Conservation (phyloP, 2,888 invertebrate species). For the Mantis religiosa region DNA sequence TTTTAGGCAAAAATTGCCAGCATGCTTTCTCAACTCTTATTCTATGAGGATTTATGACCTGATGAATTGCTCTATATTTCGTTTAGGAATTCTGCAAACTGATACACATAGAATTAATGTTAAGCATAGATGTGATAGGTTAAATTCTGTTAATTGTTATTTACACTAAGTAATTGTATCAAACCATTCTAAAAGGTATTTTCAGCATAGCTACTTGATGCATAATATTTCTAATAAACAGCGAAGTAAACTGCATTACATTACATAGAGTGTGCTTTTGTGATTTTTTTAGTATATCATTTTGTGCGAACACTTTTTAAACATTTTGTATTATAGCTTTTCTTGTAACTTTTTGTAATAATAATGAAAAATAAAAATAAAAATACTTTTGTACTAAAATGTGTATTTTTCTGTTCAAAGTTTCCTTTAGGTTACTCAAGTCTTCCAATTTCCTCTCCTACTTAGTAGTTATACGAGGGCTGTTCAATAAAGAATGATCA, state of each 20-base stretch:
- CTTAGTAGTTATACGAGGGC: too few species aligned
- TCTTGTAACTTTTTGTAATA: conserved; percentile 16
- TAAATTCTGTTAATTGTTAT: too few species aligned
- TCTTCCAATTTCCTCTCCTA: too few species aligned
- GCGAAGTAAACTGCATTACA: background rate
- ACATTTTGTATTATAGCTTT: conserved; percentile 22
- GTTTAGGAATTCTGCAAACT: too few species aligned
- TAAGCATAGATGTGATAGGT: background rate
- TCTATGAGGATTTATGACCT: background rate
- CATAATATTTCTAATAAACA: background rate
- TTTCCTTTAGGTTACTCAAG: too few species aligned
- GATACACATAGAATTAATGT: background rate
- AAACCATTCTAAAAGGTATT: too few species aligned
- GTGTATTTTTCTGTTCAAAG: background rate
- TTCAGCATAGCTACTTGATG: background rate
- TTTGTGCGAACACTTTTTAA: conserved; percentile 17
- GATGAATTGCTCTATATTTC: background rate
- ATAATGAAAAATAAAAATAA: conserved; percentile 15
- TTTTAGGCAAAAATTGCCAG: background rate
- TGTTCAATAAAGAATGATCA: too few species aligned
- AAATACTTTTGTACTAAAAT: background rate
- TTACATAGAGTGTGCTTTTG: background rate
- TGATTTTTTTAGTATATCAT: background rate
- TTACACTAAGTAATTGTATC: too few species aligned
- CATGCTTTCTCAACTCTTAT: too few species aligned